Percentiles rank a stretch among this genome's conserved stretches.
phyloP scores from a whole-genome alignment of 2,797 vertebrate genomes.

The Falco naumanni region DNA sequence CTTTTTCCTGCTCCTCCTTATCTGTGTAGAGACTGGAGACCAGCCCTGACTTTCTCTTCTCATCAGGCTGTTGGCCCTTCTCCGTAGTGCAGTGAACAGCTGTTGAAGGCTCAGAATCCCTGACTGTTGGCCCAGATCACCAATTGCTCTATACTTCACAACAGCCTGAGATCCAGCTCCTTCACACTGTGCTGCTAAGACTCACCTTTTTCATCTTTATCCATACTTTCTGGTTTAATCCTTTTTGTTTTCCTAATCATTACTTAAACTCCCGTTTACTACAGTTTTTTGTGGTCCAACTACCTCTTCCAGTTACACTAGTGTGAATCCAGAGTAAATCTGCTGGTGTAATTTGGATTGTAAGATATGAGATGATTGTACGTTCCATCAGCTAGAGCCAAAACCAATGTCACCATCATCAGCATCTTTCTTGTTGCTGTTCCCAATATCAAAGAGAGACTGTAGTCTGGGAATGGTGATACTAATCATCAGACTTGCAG shows the following conservation, averaged over 20 bases:
- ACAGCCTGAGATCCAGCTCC: neutral
- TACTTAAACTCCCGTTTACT: neutral
- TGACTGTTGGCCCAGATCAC: neutral
- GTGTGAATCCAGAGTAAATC: slow-evolving; percentile 29
- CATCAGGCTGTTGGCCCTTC: neutral
- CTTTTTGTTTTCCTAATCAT: neutral
- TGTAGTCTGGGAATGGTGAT: slow-evolving; percentile 46
- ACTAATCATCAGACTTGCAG: slow-evolving; percentile 21
- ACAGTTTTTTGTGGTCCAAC: neutral
- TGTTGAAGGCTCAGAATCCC: neutral
- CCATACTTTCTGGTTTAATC: neutral
- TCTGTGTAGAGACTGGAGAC: neutral
- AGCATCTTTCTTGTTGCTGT: slow-evolving; percentile 15
- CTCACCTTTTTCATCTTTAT: neutral
- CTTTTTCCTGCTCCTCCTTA: neutral
- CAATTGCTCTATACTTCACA: neutral
- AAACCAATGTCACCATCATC: slow-evolving; percentile 19
- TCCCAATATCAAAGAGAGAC: slow-evolving; percentile 42
- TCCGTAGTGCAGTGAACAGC: neutral
- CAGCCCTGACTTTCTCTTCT: neutral
- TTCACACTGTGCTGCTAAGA: neutral
- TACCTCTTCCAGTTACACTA: slow-evolving; percentile 27
- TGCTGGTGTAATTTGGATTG: slow-evolving; percentile 27
- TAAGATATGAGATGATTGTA: slow-evolving; percentile 8
- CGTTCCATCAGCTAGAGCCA: neutral